Evolutionary conservation across 2,888 invertebrate species (phyloP), one percentile per base, ranked within the genome.

Genomic region (Ornithoptera alexandrae): DNA sequence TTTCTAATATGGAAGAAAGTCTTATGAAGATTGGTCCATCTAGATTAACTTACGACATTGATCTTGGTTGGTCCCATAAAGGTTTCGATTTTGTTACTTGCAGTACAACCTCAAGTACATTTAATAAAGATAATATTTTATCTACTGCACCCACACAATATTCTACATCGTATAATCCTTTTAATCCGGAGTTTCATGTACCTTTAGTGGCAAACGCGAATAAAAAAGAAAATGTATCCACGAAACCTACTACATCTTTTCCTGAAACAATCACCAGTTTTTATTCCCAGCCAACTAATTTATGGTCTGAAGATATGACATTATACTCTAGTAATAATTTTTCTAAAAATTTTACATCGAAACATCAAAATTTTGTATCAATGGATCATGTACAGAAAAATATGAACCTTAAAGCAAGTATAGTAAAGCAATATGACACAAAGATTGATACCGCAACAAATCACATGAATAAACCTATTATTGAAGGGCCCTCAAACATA

Each of bases 51-150:
- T 92, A 92, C 70, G 92, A 92, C 72, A 92, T 92, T 74, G 92
- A 92, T 73, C 82, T 92, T 60, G 92, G 92, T 18, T 92, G 92
- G 92, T 91, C 92, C 0, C 92, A 92, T 74, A 92, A 92, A 81
- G 84, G 91, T 50, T 88, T 92, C 63, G 92, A 92, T 77, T 92
- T 92, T 72, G 89, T 90, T 1, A 90, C 86, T 71, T 87, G 88
- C 71, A 86, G 89, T 24, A 89, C 89, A 56, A 82, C 78, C 67
- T 72, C 87, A 1, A 86, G 84, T 68, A 85, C 86, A 1, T 88
- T 89, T 72, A 86, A 79, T 70, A 92, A 92, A 76, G 92, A 92
- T 65, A 88, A 81, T 67, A 84, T 91, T 73, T 77, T 90, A 71
- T 86, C 90, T 1, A 86, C 86, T 56, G 83, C 81, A 20, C 79